phyloP scores from a whole-genome alignment of 2,113 vertebrate genomes.

The Lipophrys pholis region DNA sequence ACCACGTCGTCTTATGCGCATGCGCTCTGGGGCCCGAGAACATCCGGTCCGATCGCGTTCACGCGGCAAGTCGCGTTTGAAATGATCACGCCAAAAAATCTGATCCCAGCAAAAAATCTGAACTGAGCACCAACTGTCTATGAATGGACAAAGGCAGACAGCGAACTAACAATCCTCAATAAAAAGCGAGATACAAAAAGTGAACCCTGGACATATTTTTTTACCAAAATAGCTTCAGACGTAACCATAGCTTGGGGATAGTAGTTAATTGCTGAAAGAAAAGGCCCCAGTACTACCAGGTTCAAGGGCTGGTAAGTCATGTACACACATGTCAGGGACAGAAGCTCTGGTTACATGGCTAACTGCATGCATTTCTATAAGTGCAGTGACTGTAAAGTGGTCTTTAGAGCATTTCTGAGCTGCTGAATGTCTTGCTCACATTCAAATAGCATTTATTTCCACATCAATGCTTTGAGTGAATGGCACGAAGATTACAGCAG shows the following conservation, averaged over 20 bases:
- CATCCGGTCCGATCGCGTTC: no score
- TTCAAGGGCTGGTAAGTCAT: slow-evolving; percentile 9
- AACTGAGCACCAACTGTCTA: background rate
- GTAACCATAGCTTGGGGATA: background rate
- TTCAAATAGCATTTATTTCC: background rate
- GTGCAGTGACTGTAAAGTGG: background rate
- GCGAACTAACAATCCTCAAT: background rate
- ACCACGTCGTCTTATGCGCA: no score
- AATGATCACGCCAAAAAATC: slow-evolving; percentile 19
- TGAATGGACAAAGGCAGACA: background rate
- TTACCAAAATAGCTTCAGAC: slow-evolving; percentile 4
- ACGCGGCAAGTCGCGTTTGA: slow-evolving; percentile 16
- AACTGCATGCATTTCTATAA: background rate
- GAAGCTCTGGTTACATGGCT: background rate
- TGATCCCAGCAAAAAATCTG: slow-evolving; percentile 8
- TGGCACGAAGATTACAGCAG: background rate
- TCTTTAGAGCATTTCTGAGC: background rate
- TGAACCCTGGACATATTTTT: background rate
- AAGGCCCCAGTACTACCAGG: slow-evolving; percentile 3
- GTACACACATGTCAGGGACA: background rate
- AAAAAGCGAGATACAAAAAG: background rate
- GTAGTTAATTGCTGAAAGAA: slow-evolving; percentile 1
- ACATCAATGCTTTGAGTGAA: background rate
- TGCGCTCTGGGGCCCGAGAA: no score
- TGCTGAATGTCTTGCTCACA: background rate